Percentiles rank a stretch among this genome's conserved stretches.
Conservation (phyloP, 2,797 vertebrate genomes). For the Typhlichthys subterraneus region DNA sequence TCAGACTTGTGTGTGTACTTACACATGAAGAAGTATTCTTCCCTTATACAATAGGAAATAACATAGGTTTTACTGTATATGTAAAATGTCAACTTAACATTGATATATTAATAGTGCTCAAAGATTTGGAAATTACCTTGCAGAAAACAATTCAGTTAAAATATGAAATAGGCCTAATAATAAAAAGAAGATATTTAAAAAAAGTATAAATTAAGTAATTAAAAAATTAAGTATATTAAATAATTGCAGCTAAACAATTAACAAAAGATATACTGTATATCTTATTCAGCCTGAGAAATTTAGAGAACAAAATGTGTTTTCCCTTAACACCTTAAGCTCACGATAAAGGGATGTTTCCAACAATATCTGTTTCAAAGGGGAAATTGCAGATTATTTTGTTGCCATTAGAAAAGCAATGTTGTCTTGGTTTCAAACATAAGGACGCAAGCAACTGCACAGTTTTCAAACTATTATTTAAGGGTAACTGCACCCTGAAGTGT, state of each 20-base stretch:
- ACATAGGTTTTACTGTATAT: slow-evolving; percentile 33
- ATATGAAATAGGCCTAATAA: slow-evolving; percentile 1
- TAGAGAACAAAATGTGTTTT: slow-evolving; percentile 26
- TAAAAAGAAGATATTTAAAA: slow-evolving; percentile 40
- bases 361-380: slow-evolving; percentile 11
- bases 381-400: too few relatives aligned
- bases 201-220: too few relatives aligned
- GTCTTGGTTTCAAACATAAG: too few relatives aligned
- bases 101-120: slow-evolving; percentile 20
- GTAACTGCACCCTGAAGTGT: too few relatives aligned
- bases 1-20: slow-evolving; percentile 12
- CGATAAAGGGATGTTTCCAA: slow-evolving; percentile 30
- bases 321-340: slow-evolving; percentile 40
- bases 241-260: slow-evolving; percentile 42
- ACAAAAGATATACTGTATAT: slow-evolving; percentile 36
- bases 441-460: too few relatives aligned
- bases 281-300: slow-evolving; percentile 57
- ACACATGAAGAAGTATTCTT: slow-evolving; percentile 16
- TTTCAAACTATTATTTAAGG: too few relatives aligned
- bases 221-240: slow-evolving; percentile 39
- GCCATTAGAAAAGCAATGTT: too few relatives aligned
- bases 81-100: slow-evolving; percentile 14
- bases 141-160: too few relatives aligned
- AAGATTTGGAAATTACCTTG: slow-evolving; percentile 3
- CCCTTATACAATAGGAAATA: slow-evolving; percentile 35